Percentiles rank a stretch among this genome's conserved stretches.
Evolutionary conservation across 2,797 vertebrate genomes (phyloP).

Genomic region (Pachyuromys duprasi): DNA sequence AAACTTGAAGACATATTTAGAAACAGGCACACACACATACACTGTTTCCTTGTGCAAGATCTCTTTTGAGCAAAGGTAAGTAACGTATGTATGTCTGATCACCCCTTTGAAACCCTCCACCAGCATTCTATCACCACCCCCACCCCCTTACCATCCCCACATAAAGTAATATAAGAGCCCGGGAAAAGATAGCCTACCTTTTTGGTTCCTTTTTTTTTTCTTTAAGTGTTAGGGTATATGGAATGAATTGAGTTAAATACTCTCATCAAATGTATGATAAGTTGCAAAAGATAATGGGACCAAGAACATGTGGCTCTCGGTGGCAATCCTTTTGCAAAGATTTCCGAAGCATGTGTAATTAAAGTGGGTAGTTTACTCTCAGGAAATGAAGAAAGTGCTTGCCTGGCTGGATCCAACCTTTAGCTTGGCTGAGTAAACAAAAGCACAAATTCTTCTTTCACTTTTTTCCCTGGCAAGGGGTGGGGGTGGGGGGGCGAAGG

Average conservation of each 20-base stretch:
- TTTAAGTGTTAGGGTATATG: slow-evolving; percentile 73
- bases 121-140: slow-evolving; percentile 62
- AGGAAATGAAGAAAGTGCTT: slow-evolving; percentile 90
- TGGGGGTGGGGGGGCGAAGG: slow-evolving; percentile 56
- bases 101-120: slow-evolving; percentile 29
- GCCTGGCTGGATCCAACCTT: slow-evolving; percentile 89
- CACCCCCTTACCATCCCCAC: slow-evolving; percentile 42
- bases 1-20: slow-evolving; percentile 84
- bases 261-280: slow-evolving; percentile 88
- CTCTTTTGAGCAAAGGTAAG: slow-evolving; percentile 91
- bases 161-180: slow-evolving; percentile 81
- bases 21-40: slow-evolving; percentile 47
- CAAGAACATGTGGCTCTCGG: slow-evolving; percentile 82
- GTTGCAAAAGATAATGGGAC: slow-evolving; percentile 85
- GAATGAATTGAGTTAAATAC: slow-evolving; percentile 75
- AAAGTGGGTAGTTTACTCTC: slow-evolving; percentile 90
- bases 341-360: slow-evolving; percentile 90
- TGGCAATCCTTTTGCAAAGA: slow-evolving; percentile 88
- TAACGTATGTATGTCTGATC: slow-evolving; percentile 73
- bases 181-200: slow-evolving; percentile 78
- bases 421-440: slow-evolving; percentile 89
- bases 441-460: slow-evolving; percentile 87
- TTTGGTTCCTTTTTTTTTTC: background rate
- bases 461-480: slow-evolving; percentile 56
- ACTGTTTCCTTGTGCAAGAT: slow-evolving; percentile 82